Base-by-base conservation (phyloP, 35 echinoderm and acorn worm genomes). In the Apostichopus japonicus region DNA sequence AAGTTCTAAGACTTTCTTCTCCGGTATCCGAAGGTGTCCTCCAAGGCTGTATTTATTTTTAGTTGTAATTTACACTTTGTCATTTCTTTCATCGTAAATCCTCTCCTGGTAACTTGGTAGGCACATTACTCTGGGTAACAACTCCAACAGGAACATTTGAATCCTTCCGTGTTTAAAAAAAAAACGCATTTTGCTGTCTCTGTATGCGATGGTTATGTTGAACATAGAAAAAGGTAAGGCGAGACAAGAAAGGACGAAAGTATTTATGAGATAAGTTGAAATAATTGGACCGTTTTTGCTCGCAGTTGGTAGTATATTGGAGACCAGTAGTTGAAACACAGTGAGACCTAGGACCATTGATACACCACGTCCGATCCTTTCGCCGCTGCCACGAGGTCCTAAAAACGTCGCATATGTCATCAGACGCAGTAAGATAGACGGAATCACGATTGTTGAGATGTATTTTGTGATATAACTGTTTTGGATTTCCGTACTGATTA, bases 301-400 rank as follows among this genome's bases (percentile, higher is more conserved):
- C 9, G 90, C 19, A 14, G 77, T 54, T 8, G 90, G 90, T 24
- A 92, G 53, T 14, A 92, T 81, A 77, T 80, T 27, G 17, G 90
- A 5, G 8, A 92, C 22, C 5, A 92, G 72, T 7, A 92, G 24
- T 54, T 92, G 90, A 54, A 92, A 92, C n/a, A 92, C 90, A 10
- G 90, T 92, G 11, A 92, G 23, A n/a, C 71, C 90, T 6, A 92
- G 76, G 15, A 92, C 71, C 54, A 92, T 78, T 7, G 90, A 92
- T 7, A 92, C 76, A 57, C 75, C 23, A 5, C 81, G n/a, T 8
- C 77, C 53, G 8, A 92, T 79, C 70, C 76, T 54, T 54, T 92
- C 90, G 5, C 90, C 90, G 56, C 90, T 92, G 55, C 81, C 90
- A 10, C 77, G 72, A 6, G 90, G 90, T 7, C 53, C 65, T 9